Percentiles rank a stretch among this genome's conserved stretches.
These are phyloP conservation scores for Rhinogobio ventralis DNA, from an alignment of 2,797 vertebrate genomes.

Conservation along the genomic window DNA sequence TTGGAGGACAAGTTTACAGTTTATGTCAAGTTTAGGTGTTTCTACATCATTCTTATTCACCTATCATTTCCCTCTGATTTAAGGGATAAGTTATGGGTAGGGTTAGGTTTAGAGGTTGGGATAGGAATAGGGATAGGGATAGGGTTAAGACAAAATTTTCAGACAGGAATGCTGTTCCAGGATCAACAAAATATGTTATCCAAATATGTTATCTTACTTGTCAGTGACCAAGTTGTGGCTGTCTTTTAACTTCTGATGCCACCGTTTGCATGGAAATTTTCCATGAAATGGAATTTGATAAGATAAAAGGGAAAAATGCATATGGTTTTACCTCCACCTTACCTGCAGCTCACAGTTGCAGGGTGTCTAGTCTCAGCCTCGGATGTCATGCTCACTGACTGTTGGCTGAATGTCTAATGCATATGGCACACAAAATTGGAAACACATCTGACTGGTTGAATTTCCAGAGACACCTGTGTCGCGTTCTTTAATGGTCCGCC, in stretches of 20 bases:
- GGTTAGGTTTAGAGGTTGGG: too few species aligned
- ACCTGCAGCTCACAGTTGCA: neutral
- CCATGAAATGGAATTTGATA: neutral
- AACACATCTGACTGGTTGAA: neutral
- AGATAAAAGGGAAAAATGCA: neutral
- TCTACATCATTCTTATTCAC: too few species aligned
- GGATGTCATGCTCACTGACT: neutral
- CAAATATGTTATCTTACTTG: too few species aligned
- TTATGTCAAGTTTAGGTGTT: too few species aligned
- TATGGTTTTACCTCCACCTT: slow-evolving; percentile 6
- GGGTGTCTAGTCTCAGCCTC: neutral
- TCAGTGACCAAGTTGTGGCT: neutral
- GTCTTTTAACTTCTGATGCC: neutral
- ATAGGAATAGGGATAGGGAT: too few species aligned
- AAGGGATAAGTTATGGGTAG: too few species aligned
- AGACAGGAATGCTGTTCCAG: too few species aligned
- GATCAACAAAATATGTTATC: too few species aligned
- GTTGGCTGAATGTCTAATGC: neutral
- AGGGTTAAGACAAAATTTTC: too few species aligned
- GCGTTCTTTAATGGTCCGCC: neutral
- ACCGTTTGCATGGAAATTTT: neutral
- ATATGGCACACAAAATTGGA: neutral
- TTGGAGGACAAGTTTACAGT: too few species aligned
- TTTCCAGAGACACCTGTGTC: neutral
- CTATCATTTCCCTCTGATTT: too few species aligned